Conservation (phyloP, 2,113 vertebrate genomes). For the Caloenas nicobarica region DNA sequence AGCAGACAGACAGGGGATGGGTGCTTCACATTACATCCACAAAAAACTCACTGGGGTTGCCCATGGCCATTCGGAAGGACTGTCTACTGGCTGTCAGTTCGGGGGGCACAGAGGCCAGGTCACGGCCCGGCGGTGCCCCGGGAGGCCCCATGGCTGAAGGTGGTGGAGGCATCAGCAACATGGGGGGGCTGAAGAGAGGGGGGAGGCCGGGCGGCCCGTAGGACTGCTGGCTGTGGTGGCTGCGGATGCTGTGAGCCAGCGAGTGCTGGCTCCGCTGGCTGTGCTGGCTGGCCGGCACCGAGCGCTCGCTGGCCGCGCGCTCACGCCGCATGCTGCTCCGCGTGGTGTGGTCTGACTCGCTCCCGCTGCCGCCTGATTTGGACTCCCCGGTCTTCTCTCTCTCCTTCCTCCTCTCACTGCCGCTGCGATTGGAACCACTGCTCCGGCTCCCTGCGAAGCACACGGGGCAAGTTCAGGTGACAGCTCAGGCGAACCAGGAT, state of each 20-base stretch:
- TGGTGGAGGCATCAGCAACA: slow-evolving; percentile 82
- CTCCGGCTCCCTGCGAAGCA: slow-evolving; percentile 84
- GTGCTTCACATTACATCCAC: slow-evolving; percentile 96
- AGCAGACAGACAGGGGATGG: slow-evolving; percentile 43
- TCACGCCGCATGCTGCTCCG: slow-evolving; percentile 80
- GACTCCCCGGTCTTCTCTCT: slow-evolving; percentile 78
- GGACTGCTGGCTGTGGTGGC: slow-evolving; percentile 84
- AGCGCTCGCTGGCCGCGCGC: slow-evolving; percentile 81
- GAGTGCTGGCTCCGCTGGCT: slow-evolving; percentile 91
- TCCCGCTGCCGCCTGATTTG: slow-evolving; percentile 87
- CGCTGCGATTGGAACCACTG: slow-evolving; percentile 89
- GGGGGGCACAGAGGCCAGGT: slow-evolving; percentile 89
- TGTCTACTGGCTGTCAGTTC: slow-evolving; percentile 96
- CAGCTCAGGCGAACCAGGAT: background rate
- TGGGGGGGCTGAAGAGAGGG: slow-evolving; percentile 84
- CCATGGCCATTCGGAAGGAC: slow-evolving; percentile 95
- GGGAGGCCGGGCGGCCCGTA: slow-evolving; percentile 79
- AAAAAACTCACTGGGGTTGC: slow-evolving; percentile 96
- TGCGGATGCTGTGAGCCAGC: slow-evolving; percentile 82
- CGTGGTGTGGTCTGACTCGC: slow-evolving; percentile 83
- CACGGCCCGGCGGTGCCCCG: slow-evolving; percentile 85
- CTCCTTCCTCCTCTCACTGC: slow-evolving; percentile 81
- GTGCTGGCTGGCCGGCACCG: slow-evolving; percentile 81
- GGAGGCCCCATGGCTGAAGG: slow-evolving; percentile 79
- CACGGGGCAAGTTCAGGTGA: background rate